Base-by-base conservation (phyloP, 2,888 invertebrate genomes). In the Periphyllus acericola region DNA sequence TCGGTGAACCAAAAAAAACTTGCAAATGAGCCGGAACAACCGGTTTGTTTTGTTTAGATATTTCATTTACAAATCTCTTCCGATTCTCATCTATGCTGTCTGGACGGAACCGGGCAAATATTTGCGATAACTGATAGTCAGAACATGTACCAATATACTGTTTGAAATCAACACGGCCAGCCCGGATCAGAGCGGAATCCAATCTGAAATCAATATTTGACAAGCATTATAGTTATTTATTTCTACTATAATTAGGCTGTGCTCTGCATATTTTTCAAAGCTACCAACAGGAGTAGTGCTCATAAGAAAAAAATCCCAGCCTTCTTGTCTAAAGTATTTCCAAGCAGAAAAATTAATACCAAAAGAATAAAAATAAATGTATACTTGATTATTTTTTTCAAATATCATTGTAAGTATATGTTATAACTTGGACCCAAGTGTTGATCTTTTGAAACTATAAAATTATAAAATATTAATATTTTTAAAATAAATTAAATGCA, bases 171-270 rank as follows among this genome's bases (percentile, higher is more conserved):
- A 86, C 71, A 40, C 68, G 80, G 11, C 80, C 85, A 4, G 76
- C 34, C 34, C 81, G 68, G 5, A 81, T 19, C 5, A 89, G 29
- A 4, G 71, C 71, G 55, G 89, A 25, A 36, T 89, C 68, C 19
- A 85, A 71, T 17, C 85, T 89, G 66, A 76, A 93, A 92, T 78
- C 11, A 74, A 86, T 29, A 29, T 87, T 40, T 32, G 1, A n/a
- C 21, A 46, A 46, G 46, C 8, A 14, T n/a, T n/a, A n/a, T 46
- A 3, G 46, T 72, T 40, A 78, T 78, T 85, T 68, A 74, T 74
- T 36, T 14, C 14, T 46, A 14, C 14, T 46, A 11, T 46, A 46
- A 46, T 46, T 46, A 14, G 14, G 14, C 46, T 46, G 14, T 46
- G 0, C 40, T 46, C 46, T 46, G 14, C 46, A 14, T 46, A 46